Percentiles rank a stretch among this genome's conserved stretches.
These are phyloP conservation scores for Polypterus bichir DNA, from an alignment of 2,113 vertebrate species.

Conservation along the genomic window DNA sequence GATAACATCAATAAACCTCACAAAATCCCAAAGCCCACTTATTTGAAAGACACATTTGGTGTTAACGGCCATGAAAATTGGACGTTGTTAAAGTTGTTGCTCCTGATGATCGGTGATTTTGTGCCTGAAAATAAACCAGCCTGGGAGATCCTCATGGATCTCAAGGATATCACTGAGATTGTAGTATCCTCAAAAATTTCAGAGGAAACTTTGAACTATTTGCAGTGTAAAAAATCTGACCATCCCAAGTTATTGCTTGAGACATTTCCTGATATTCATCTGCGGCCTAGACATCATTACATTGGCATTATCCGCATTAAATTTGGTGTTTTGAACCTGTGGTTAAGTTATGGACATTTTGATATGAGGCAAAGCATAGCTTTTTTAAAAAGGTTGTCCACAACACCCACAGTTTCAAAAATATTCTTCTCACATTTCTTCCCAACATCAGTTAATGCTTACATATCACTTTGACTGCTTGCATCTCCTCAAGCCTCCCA, in stretches of 20 bases:
- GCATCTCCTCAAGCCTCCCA: too few species aligned
- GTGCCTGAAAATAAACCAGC: neutral
- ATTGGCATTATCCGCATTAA: neutral
- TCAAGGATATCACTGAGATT: neutral
- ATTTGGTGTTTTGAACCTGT: neutral
- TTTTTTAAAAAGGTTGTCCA: too few species aligned
- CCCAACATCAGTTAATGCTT: too few species aligned
- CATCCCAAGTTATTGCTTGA: neutral
- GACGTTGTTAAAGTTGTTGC: neutral
- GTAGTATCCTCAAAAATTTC: neutral
- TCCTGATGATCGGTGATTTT: neutral
- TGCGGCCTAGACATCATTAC: neutral
- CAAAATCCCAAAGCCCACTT: neutral
- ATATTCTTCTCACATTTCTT: too few species aligned
- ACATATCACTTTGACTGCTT: too few species aligned
- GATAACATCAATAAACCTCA: too few species aligned
- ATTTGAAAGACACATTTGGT: neutral
- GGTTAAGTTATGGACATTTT: too few species aligned
- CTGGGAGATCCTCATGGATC: neutral
- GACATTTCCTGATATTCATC: neutral
- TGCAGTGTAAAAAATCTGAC: neutral
- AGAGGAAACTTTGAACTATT: neutral
- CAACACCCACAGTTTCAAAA: too few species aligned
- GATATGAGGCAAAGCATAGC: too few species aligned
- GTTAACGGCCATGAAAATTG: neutral